phyloP scores from a whole-genome alignment of 2,888 invertebrate genomes.

The Drepana falcataria region DNA sequence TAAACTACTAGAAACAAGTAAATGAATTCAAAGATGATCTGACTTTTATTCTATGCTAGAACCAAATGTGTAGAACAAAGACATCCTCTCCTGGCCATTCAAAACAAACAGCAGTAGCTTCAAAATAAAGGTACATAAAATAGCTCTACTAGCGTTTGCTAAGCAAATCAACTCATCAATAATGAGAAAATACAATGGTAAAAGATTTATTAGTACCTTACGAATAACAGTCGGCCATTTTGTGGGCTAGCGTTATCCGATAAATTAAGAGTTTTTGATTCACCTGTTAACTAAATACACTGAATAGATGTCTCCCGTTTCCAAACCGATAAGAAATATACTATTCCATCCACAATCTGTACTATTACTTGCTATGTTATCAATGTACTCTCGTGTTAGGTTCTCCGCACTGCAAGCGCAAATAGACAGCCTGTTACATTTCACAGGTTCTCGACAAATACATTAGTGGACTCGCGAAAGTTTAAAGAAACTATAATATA shows the following conservation, averaged over 20 bases:
- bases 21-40: slow-evolving; percentile 22
- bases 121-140: slow-evolving; percentile 21
- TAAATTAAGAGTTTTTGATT: slow-evolving; percentile 53
- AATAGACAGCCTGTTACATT: slow-evolving; percentile 58
- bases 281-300: slow-evolving; percentile 46
- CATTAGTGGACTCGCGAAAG: slow-evolving; percentile 12
- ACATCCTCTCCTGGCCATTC: slow-evolving; percentile 24
- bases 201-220: slow-evolving; percentile 68
- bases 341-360: slow-evolving; percentile 35
- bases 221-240: slow-evolving; percentile 78
- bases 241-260: slow-evolving; percentile 77
- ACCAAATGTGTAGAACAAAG: slow-evolving; percentile 54
- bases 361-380: slow-evolving; percentile 37
- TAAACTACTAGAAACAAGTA: slow-evolving; percentile 13
- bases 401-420: slow-evolving; percentile 62
- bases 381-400: slow-evolving; percentile 42
- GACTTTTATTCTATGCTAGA: slow-evolving; percentile 36
- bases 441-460: slow-evolving; percentile 22
- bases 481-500: slow-evolving; percentile 24
- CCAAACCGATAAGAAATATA: slow-evolving; percentile 32
- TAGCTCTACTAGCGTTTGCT: slow-evolving; percentile 18
- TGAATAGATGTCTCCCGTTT: slow-evolving; percentile 34
- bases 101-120: slow-evolving; percentile 13
- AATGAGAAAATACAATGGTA: slow-evolving; percentile 35
- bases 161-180: slow-evolving; percentile 25